A percentile compares a stretch with the other conserved stretches of the same genome.
Conservation (phyloP, 2,797 vertebrate genomes). For the Enteromius mattozi region DNA sequence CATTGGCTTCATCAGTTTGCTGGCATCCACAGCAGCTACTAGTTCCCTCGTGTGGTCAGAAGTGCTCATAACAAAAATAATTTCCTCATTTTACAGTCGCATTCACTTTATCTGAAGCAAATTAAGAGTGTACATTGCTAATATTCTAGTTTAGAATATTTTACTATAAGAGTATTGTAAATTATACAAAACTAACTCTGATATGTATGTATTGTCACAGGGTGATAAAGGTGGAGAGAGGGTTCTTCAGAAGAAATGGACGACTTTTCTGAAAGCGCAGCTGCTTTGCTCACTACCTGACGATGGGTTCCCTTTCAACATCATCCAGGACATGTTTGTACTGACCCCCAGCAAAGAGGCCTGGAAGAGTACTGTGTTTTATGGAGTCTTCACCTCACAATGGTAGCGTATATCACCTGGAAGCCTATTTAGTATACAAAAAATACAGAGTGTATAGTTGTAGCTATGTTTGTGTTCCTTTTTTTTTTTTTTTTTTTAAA, state of each 20-base stretch:
- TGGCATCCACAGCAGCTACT: background rate
- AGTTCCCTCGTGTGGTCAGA: constrained; percentile 65
- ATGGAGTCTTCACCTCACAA: constrained; percentile 95
- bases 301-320: constrained; percentile 95
- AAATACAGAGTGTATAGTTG: background rate
- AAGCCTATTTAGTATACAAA: too few species aligned
- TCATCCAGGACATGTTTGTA: constrained; percentile 95
- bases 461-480: background rate
- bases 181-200: background rate
- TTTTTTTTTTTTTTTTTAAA: background rate
- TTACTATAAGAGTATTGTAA: background rate
- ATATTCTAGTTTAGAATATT: too few species aligned
- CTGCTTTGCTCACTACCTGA: constrained; percentile 89
- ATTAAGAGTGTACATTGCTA: background rate
- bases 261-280: constrained; percentile 95
- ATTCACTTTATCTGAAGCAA: background rate
- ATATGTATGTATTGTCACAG: constrained; percentile 70
- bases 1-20: background rate
- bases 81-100: background rate
- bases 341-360: constrained; percentile 82
- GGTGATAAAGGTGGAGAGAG: constrained; percentile 93
- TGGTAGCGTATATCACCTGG: constrained; percentile 76
- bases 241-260: constrained; percentile 97
- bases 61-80: constrained; percentile 28
- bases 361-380: constrained; percentile 89